Evolutionary conservation across 2,888 invertebrate genomes (phyloP).

Genomic region (Megastigmus dorsalis): DNA sequence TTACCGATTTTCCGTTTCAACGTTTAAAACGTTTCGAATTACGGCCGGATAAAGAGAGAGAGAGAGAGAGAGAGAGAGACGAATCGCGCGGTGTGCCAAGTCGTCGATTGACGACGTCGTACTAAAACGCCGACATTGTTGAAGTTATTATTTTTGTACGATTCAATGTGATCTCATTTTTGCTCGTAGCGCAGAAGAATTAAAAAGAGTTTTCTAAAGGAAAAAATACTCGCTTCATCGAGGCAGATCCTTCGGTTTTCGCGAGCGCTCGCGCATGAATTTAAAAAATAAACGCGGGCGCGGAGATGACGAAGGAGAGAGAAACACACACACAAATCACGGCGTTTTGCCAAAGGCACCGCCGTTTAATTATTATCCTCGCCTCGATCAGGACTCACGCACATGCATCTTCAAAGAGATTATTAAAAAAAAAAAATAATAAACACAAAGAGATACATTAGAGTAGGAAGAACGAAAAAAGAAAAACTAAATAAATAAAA

Average conservation of each 20-base stretch:
- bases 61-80: no score
- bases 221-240: conserved; percentile 9
- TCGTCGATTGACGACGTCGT: conserved; percentile 38
- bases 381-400: conserved; percentile 54
- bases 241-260: conserved; percentile 5
- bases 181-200: conserved; percentile 48
- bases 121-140: conserved; percentile 49
- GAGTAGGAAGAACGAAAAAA: conserved; percentile 9
- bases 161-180: conserved; percentile 61
- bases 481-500: no score
- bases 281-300: neutral
- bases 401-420: conserved; percentile 54
- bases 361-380: conserved; percentile 37
- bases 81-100: conserved; percentile 37
- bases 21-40: neutral
- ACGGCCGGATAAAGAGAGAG: no score
- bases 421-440: conserved; percentile 20
- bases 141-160: conserved; percentile 58
- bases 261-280: neutral
- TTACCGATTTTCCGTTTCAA: neutral
- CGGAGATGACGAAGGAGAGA: no score
- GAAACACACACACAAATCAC: neutral
- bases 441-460: conserved; percentile 29
- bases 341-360: conserved; percentile 9
- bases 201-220: neutral